phyloP scores from a whole-genome alignment of 2,888 invertebrate species.

The Lasius platythorax region DNA sequence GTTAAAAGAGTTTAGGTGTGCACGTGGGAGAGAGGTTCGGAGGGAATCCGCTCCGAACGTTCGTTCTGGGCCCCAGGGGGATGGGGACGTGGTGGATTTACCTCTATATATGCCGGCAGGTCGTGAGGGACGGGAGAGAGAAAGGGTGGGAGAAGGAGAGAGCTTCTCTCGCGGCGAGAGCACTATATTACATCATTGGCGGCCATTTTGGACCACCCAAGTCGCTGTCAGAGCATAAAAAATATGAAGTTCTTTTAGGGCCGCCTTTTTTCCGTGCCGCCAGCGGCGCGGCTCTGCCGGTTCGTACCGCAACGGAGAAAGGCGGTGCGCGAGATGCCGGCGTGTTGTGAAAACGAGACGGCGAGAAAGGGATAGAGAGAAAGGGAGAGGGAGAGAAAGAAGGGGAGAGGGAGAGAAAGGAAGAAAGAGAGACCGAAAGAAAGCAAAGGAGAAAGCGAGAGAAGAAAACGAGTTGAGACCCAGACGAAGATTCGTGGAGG shows the following conservation, averaged over 20 bases:
- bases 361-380: conserved; percentile 51
- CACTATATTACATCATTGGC: conserved; percentile 86
- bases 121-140: conserved; percentile 63
- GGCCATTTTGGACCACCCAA: conserved; percentile 86
- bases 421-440: conserved; percentile 44
- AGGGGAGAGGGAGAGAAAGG: conserved; percentile 41
- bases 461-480: conserved; percentile 18
- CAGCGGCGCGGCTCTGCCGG: conserved; percentile 80
- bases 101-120: conserved; percentile 74
- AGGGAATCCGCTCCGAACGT: conserved; percentile 14
- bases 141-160: conserved; percentile 32
- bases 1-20: conserved; percentile 65
- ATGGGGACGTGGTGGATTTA: conserved; percentile 56
- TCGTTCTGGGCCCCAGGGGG: background rate
- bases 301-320: conserved; percentile 79
- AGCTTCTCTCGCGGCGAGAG: conserved; percentile 74
- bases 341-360: conserved; percentile 51
- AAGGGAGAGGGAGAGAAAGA: conserved; percentile 45
- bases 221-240: conserved; percentile 86
- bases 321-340: conserved; percentile 74
- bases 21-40: conserved; percentile 7
- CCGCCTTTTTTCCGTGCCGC: conserved; percentile 86
- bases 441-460: conserved; percentile 45
- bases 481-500: conserved; percentile 55
- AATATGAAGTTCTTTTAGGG: conserved; percentile 86